These are phyloP conservation scores for Poecilus cupreus DNA, from an alignment of 2,888 invertebrate species.

Conservation along the genomic window DNA sequence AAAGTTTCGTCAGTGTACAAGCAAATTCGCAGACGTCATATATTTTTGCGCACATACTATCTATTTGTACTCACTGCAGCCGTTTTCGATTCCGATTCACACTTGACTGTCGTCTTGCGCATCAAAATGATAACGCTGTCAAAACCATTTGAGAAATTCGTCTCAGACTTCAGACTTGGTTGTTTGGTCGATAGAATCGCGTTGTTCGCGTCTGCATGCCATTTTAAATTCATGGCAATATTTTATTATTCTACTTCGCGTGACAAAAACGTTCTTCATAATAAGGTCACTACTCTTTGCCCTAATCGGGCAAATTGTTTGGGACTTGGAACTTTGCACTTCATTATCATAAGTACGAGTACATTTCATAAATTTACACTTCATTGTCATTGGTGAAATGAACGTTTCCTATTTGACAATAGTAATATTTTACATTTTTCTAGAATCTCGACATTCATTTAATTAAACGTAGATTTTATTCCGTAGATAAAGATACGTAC, in stretches of 20 bases:
- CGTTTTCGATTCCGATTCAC: conserved; percentile 17
- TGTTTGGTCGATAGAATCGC: conserved; percentile 55
- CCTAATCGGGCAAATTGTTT: conserved; percentile 20
- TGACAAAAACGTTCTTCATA: background rate
- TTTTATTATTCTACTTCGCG: conserved; percentile 46
- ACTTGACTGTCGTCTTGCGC: conserved; percentile 24
- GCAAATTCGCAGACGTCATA: conserved; percentile 27
- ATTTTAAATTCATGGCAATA: conserved; percentile 43
- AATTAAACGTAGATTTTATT: conserved; percentile 2
- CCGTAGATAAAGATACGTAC: background rate
- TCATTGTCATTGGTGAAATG: background rate
- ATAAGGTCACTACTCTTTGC: conserved; percentile 34
- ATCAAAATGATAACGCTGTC: conserved; percentile 53
- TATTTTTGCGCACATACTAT: conserved; percentile 12
- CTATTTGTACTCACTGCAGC: background rate
- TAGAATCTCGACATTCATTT: background rate
- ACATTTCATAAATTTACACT: conserved; percentile 5
- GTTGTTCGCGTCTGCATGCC: conserved; percentile 2
- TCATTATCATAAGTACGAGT: background rate
- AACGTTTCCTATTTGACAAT: too few species aligned
- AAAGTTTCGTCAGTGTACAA: conserved; percentile 23
- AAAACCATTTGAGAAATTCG: conserved; percentile 45
- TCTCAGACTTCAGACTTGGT: conserved; percentile 2
- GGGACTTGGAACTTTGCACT: conserved; percentile 9
- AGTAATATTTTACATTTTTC: background rate